A percentile compares a stretch with the other conserved stretches of the same genome.
Conservation (phyloP, 2,888 invertebrate genomes). For the Cybosia mesomella region DNA sequence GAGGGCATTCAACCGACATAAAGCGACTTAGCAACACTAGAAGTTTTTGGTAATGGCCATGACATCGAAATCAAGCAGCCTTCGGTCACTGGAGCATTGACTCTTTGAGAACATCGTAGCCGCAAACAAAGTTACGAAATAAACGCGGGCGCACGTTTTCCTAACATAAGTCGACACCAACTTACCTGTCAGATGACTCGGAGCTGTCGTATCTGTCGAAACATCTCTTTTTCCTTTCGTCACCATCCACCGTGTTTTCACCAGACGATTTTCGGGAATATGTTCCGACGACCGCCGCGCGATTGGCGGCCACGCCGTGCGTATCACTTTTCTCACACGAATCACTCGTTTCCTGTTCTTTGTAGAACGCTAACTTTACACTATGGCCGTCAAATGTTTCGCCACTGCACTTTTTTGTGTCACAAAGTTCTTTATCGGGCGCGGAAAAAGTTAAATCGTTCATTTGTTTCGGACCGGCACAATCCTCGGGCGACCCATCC, state of each 20-base stretch:
- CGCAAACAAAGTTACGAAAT: constrained; percentile 63
- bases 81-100: constrained; percentile 86
- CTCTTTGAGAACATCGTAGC: constrained; percentile 70
- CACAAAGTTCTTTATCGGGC: constrained; percentile 81
- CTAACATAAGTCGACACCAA: constrained; percentile 59
- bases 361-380: constrained; percentile 83
- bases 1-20: constrained; percentile 82
- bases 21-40: constrained; percentile 70
- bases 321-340: constrained; percentile 86
- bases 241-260: constrained; percentile 73
- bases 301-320: constrained; percentile 80
- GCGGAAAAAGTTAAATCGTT: constrained; percentile 86
- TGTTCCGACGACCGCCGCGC: constrained; percentile 67
- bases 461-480: constrained; percentile 87
- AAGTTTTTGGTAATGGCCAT: constrained; percentile 80
- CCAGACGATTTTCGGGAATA: constrained; percentile 77
- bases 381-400: constrained; percentile 73
- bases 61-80: constrained; percentile 84
- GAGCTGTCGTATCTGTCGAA: constrained; percentile 97
- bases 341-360: constrained; percentile 83
- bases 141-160: constrained; percentile 47
- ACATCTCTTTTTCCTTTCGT: constrained; percentile 94
- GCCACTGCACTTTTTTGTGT: constrained; percentile 86
- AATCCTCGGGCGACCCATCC: constrained; percentile 91
- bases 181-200: constrained; percentile 97